These are phyloP conservation scores for Nipponacmea schrenckii DNA, from an alignment of 2,888 invertebrate genomes.

Conservation along the genomic window DNA sequence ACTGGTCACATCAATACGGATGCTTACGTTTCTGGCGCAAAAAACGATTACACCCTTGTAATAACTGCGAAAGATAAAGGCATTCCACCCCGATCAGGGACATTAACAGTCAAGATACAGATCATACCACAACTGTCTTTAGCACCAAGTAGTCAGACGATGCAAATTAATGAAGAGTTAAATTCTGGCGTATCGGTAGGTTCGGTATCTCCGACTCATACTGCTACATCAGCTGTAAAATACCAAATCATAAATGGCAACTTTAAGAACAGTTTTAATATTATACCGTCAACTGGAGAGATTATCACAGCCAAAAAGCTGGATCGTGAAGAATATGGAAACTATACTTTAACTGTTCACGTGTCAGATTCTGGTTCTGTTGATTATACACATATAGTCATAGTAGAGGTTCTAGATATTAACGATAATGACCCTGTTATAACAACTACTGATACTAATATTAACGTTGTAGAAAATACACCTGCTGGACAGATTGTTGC, in stretches of 20 bases:
- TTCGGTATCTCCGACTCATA: conserved; percentile 28
- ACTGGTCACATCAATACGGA: conserved; percentile 39
- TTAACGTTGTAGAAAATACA: conserved; percentile 40
- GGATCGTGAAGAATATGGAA: conserved; percentile 33
- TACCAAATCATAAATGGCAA: conserved; percentile 42
- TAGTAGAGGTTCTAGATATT: conserved; percentile 41
- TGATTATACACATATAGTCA: conserved; percentile 28
- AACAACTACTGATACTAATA: conserved; percentile 25
- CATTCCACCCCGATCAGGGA: conserved; percentile 31
- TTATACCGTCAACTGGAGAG: conserved; percentile 28
- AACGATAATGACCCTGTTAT: conserved; percentile 50
- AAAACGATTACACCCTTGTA: conserved; percentile 25
- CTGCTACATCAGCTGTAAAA: conserved; percentile 20
- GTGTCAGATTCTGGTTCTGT: conserved; percentile 28
- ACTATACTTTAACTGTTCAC: conserved; percentile 32
- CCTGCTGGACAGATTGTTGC: conserved; percentile 41
- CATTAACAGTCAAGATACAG: conserved; percentile 36
- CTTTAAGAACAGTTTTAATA: conserved; percentile 33
- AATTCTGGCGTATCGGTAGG: conserved; percentile 32
- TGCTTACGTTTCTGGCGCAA: conserved; percentile 27
- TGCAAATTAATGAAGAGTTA: conserved; percentile 38
- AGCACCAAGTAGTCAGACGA: conserved; percentile 30
- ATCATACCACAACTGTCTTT: conserved; percentile 34
- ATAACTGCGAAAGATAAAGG: conserved; percentile 45
- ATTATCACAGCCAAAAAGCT: conserved; percentile 28